Conservation (phyloP, 2,797 vertebrate genomes). For the Myripristis jacobus region DNA sequence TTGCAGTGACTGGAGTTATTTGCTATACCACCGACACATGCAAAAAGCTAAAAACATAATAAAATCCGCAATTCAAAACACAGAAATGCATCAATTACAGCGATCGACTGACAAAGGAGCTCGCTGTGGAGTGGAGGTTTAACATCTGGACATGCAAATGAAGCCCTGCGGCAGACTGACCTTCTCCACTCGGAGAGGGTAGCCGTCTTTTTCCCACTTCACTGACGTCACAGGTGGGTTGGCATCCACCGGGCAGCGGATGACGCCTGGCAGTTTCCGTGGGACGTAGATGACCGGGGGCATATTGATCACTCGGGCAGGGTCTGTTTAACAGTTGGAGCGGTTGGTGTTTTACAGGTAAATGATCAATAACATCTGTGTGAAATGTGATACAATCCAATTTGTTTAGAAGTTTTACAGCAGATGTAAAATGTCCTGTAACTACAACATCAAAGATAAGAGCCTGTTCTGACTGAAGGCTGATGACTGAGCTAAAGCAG, state of each 20-base stretch:
- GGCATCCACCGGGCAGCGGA: slow-evolving; percentile 98
- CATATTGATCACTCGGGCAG: slow-evolving; percentile 99
- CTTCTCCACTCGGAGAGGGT: slow-evolving; percentile 90
- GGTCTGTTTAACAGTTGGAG: slow-evolving; percentile 80
- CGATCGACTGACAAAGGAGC: too few relatives aligned
- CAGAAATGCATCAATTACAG: background rate
- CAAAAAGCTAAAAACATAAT: too few relatives aligned
- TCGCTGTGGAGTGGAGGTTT: background rate
- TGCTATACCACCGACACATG: background rate
- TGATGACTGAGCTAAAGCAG: slow-evolving; percentile 1
- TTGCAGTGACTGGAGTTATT: background rate
- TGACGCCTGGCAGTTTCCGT: slow-evolving; percentile 96
- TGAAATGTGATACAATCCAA: background rate
- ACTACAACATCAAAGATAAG: background rate
- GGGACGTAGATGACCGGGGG: slow-evolving; percentile 97
- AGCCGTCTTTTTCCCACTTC: slow-evolving; percentile 99
- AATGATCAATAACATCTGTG: background rate
- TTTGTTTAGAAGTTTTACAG: background rate
- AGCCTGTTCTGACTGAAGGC: slow-evolving; percentile 11
- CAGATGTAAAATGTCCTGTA: background rate
- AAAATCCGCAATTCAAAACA: background rate
- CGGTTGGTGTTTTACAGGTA: background rate
- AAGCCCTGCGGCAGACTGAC: slow-evolving; percentile 53
- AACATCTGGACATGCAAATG: background rate
- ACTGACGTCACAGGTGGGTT: slow-evolving; percentile 95